A percentile compares a stretch with the other conserved stretches of the same genome.
These are phyloP conservation scores for Epizoanthus stellaris DNA, from an alignment of 92 coral and sea anemone genomes.

Conservation along the genomic window DNA sequence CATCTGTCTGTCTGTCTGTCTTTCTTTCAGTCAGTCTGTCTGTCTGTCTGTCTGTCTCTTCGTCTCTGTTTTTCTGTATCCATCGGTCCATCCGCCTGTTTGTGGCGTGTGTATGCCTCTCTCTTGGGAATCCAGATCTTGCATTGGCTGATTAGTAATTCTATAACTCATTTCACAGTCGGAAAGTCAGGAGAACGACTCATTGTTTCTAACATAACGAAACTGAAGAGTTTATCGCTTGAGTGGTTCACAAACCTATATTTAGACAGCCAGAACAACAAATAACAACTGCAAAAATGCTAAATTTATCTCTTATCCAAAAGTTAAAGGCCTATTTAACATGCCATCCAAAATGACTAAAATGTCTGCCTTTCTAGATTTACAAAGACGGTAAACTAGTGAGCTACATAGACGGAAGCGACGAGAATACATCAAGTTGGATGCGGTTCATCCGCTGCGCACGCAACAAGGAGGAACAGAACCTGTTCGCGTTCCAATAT, in stretches of 20 bases:
- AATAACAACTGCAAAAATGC: too few relatives aligned
- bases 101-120: background rate
- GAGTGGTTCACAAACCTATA: background rate
- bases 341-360: background rate
- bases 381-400: slow-evolving; percentile 82
- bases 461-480: slow-evolving; percentile 88
- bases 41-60: background rate
- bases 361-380: slow-evolving; percentile 53
- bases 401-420: slow-evolving; percentile 89
- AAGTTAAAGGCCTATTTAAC: background rate
- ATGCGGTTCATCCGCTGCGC: slow-evolving; percentile 96
- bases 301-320: background rate
- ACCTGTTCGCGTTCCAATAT: slow-evolving; percentile 92
- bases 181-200: background rate
- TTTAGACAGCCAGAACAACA: background rate
- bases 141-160: too few relatives aligned
- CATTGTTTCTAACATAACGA: background rate
- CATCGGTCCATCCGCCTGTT: background rate
- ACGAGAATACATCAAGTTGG: slow-evolving; percentile 91
- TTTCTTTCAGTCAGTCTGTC: too few relatives aligned
- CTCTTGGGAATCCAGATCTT: too few relatives aligned
- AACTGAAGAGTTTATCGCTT: background rate
- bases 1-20: too few relatives aligned
- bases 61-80: background rate
- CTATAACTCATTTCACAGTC: background rate